Percentiles rank a stretch among this genome's conserved stretches.
Conservation (phyloP, 1,140 invertebrate genomes). For the Diabrotica virgifera region DNA sequence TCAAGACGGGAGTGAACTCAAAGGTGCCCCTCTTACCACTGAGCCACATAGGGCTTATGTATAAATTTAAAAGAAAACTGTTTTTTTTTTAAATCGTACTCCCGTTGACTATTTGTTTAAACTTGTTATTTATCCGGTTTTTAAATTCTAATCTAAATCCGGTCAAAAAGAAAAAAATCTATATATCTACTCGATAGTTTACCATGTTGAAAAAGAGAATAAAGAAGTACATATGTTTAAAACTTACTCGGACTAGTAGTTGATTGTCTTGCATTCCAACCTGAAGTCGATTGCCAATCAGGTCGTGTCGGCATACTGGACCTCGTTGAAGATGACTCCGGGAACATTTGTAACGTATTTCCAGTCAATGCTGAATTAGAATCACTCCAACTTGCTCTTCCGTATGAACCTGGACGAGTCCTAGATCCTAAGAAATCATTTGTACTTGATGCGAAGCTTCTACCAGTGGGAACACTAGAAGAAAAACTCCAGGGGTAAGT, state of each 20-base stretch:
- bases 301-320: conserved; percentile 44
- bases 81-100: no score
- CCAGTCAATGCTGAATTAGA: conserved; percentile 14
- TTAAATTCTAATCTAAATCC: no score
- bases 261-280: conserved; percentile 4
- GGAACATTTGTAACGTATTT: conserved; percentile 34
- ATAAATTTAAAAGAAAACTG: no score
- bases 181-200: no score
- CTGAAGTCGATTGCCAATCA: conserved; percentile 30
- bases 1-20: no score
- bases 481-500: conserved; percentile 36
- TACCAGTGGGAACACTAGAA: conserved; percentile 21
- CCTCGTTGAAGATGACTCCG: conserved; percentile 25
- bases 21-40: no score
- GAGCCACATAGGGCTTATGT: no score
- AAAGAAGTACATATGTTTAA: no score
- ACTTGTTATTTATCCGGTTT: no score
- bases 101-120: no score
- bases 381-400: conserved; percentile 46
- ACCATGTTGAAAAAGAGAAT: no score
- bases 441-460: not conserved
- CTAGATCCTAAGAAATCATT: conserved; percentile 37
- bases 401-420: conserved; percentile 49
- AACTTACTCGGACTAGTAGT: not conserved
- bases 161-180: no score